These are phyloP conservation scores for Chromobotia macracanthus DNA, from an alignment of 2,797 vertebrate species.

Conservation along the genomic window DNA sequence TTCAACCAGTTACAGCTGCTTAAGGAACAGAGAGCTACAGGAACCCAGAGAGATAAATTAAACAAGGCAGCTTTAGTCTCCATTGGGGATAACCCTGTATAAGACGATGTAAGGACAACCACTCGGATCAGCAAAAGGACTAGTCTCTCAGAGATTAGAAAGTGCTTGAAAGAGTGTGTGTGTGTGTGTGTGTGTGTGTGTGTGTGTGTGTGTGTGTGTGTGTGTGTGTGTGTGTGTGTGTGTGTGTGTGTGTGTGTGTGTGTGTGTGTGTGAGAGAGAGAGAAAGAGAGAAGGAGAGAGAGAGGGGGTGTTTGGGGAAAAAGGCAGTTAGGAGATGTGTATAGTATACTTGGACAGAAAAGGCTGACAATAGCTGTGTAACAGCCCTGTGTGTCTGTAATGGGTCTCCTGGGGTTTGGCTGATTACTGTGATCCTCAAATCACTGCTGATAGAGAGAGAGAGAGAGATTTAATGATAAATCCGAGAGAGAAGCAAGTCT, in stretches of 20 bases:
- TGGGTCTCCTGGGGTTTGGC: slow-evolving; percentile 75
- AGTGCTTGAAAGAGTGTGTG: slow-evolving; percentile 21
- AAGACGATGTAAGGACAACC: slow-evolving; percentile 43
- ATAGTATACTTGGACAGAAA: slow-evolving; percentile 29
- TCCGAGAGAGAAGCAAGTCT: neutral
- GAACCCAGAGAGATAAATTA: slow-evolving; percentile 23
- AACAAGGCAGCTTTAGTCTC: slow-evolving; percentile 15
- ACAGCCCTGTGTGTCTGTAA: slow-evolving; percentile 54
- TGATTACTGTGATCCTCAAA: slow-evolving; percentile 84
- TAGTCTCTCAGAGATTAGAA: slow-evolving; percentile 7
- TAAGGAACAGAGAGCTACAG: no score
- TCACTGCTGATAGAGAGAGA: slow-evolving; percentile 76
- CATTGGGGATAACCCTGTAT: slow-evolving; percentile 35
- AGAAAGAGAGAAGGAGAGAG: neutral
- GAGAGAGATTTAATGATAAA: slow-evolving; percentile 20
- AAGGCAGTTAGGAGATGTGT: slow-evolving; percentile 12
- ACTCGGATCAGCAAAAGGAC: slow-evolving; percentile 22
- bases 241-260: slow-evolving; percentile 38
- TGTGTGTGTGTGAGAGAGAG: neutral
- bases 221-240: slow-evolving; percentile 24
- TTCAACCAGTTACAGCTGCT: neutral
- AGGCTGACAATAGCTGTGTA: slow-evolving; percentile 57
- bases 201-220: slow-evolving; percentile 37
- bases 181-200: neutral
- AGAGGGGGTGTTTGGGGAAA: neutral